phyloP scores from a whole-genome alignment of 1,140 invertebrate species.

The Drosophila yakuba region DNA sequence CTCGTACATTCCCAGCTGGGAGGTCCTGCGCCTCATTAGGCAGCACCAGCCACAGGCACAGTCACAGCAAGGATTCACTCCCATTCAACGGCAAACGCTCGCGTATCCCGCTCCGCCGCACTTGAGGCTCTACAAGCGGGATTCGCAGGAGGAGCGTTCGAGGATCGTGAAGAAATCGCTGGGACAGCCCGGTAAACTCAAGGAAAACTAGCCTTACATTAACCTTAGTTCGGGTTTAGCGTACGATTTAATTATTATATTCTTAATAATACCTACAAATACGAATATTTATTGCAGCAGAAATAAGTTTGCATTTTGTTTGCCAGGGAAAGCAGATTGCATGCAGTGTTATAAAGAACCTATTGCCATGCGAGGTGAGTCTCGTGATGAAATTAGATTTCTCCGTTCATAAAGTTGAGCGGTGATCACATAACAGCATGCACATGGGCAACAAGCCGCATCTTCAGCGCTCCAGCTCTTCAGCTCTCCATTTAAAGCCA shows the following conservation, averaged over 20 bases:
- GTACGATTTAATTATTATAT: conserved; percentile 17
- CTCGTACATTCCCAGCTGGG: conserved; percentile 82
- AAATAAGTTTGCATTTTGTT: not conserved
- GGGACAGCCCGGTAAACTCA: conserved; percentile 3
- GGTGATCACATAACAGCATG: conserved; percentile 35
- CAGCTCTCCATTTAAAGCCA: conserved; percentile 30
- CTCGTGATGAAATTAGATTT: not conserved
- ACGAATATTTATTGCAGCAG: conserved; percentile 44
- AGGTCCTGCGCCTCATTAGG: conserved; percentile 60
- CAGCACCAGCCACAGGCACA: conserved; percentile 29
- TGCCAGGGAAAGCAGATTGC: no score
- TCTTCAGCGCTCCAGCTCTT: not conserved
- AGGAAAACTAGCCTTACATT: not conserved
- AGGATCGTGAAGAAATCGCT: conserved; percentile 56
- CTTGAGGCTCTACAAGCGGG: conserved; percentile 58
- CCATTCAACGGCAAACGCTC: conserved; percentile 54
- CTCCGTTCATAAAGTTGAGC: not conserved
- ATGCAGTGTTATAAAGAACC: not conserved
- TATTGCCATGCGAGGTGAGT: not conserved
- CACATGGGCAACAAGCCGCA: no score
- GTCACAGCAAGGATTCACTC: not conserved
- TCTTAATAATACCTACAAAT: not conserved
- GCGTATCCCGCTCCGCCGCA: conserved; percentile 58
- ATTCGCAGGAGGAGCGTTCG: conserved; percentile 19
- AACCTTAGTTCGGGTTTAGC: not conserved